Evolutionary conservation across 2,888 invertebrate species (phyloP).

Genomic region (Metalampra italica): DNA sequence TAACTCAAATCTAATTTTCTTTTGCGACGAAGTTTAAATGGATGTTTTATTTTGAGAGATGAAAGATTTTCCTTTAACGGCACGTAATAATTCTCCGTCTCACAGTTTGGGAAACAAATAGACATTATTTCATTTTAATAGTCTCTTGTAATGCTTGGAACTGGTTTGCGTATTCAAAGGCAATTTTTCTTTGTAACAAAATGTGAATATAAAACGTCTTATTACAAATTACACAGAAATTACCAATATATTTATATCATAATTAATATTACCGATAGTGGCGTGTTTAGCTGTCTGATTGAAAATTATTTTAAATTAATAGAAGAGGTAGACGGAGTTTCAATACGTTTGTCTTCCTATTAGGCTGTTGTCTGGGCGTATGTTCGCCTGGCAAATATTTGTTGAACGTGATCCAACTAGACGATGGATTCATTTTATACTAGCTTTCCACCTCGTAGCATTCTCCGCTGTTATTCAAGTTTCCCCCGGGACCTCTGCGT

Average conservation of each 20-base stretch:
- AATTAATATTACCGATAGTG: no score
- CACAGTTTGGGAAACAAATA: constrained; percentile 5
- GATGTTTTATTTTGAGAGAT: constrained; percentile 4
- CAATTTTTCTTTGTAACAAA: neutral
- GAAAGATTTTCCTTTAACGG: neutral
- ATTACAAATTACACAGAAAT: neutral
- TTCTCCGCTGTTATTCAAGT: no score
- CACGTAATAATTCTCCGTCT: neutral
- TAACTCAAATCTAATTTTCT: constrained; percentile 9
- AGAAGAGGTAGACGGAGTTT: constrained; percentile 46
- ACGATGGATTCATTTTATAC: constrained; percentile 48
- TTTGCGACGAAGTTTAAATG: constrained; percentile 3
- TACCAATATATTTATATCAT: no score
- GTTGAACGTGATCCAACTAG: constrained; percentile 67
- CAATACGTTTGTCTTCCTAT: constrained; percentile 59
- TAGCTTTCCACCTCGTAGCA: neutral
- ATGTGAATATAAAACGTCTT: neutral
- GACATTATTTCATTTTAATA: constrained; percentile 7
- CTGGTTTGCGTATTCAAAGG: neutral
- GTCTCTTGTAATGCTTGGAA: neutral
- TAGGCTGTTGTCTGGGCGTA: constrained; percentile 46
- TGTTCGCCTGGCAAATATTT: constrained; percentile 63
- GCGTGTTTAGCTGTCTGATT: neutral
- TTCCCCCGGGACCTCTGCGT: no score
- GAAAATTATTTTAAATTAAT: constrained; percentile 28